A percentile compares a stretch with the other conserved stretches of the same genome.
Conservation (phyloP, 2,888 invertebrate genomes). For the Dexiosoma caninum region DNA sequence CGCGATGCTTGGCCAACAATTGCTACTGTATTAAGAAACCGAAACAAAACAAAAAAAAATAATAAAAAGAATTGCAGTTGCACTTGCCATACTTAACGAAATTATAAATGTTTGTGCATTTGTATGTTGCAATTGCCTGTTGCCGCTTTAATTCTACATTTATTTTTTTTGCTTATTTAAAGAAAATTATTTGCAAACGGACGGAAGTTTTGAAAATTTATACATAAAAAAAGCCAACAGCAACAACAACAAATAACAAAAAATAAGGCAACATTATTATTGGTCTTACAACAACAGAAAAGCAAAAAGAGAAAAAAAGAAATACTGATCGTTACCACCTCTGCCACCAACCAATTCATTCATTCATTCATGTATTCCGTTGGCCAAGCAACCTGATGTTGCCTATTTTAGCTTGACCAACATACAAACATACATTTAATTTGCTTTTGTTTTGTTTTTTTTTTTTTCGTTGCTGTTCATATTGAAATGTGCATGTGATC, state of each 20-base stretch:
- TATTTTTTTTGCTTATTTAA: neutral
- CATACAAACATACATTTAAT: neutral
- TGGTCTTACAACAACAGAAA: conserved; percentile 1
- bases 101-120: neutral
- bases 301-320: neutral
- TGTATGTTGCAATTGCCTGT: conserved; percentile 64
- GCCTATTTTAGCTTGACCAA: conserved; percentile 43
- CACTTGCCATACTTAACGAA: conserved; percentile 41
- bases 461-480: neutral
- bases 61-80: conserved; percentile 34
- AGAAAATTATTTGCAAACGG: conserved; percentile 64
- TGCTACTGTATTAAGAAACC: conserved; percentile 59
- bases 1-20: conserved; percentile 72
- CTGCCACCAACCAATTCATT: conserved; percentile 60
- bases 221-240: too few species aligned
- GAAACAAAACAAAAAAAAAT: neutral
- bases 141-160: conserved; percentile 44
- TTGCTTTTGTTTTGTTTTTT: neutral
- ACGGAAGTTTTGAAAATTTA: conserved; percentile 69
- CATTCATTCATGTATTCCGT: conserved; percentile 40
- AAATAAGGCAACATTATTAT: conserved; percentile 40
- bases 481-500: conserved; percentile 16
- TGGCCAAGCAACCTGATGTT: conserved; percentile 46
- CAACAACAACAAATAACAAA: too few species aligned
- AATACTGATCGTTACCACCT: conserved; percentile 61